Evolutionary conservation across 2,888 invertebrate species (phyloP), one percentile per base, ranked within the genome.

Genomic region (Melangyna quadrimaculata): DNA sequence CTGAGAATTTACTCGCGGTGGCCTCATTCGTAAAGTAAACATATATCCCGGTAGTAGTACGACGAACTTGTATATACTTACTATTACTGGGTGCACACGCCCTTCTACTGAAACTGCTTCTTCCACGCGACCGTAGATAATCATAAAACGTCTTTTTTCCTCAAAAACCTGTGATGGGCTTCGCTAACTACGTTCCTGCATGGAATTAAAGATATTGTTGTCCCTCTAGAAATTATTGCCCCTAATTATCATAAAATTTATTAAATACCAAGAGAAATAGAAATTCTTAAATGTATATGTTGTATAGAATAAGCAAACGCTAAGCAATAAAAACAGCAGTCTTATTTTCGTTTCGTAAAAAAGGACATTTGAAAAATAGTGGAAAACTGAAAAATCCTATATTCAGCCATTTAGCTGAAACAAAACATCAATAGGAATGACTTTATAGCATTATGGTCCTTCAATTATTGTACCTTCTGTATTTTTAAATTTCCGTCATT

Each of bases 401-500:
- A 59, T 61, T 72, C 40, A 12, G 51, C 63, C 61, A 70, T 57
- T 55, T 24, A 59, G 53, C 19, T 53, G 12, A 72, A 69, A 86
- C 86, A 86, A 86, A 78, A 73, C 73, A 70, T 81, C 81, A 81
- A 81, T 77, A 77, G 81, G 88, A 82, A 57, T 75, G 75, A 75
- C 75, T 87, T 82, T 79, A 84, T 87, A 77, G 88, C 88, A 90
- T 91, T 91, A 91, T 91, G 90, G 90, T 90, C 89, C 89, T 90
- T 90, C 91, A 91, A 91, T 91, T 91, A 91, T 91, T 91, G 92
- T 91, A 91, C 92, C 91, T 91, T 90, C 92, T 91, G 91, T 91
- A 91, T 91, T 91, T 91, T 90, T 89, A 91, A 91, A 91, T 91
- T 91, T 91, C 90, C 89, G 90, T 91, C 92, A 91, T 91, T 91